Conservation (phyloP, 2,888 invertebrate species). For the Trachelus stipa region DNA sequence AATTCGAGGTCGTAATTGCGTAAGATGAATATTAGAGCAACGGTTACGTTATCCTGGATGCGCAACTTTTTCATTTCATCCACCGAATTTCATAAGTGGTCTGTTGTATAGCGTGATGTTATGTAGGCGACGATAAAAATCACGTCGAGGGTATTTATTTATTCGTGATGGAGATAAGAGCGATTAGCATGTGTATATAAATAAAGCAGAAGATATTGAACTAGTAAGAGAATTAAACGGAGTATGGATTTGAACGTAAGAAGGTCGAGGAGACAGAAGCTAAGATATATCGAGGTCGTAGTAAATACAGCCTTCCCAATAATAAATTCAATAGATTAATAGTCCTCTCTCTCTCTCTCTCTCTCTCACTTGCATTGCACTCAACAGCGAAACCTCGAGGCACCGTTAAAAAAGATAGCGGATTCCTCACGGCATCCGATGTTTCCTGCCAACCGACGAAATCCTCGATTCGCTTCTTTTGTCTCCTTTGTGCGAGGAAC, state of each 20-base stretch:
- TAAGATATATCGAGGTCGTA: slow-evolving; percentile 50
- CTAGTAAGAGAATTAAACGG: background rate
- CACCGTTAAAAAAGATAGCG: too few relatives aligned
- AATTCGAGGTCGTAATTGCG: slow-evolving; percentile 39
- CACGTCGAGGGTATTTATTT: background rate
- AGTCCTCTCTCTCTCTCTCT: too few relatives aligned
- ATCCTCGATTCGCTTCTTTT: too few relatives aligned
- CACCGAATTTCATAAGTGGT: background rate
- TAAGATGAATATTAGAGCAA: slow-evolving; percentile 37
- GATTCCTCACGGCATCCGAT: too few relatives aligned
- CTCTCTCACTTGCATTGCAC: too few relatives aligned
- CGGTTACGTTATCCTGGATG: slow-evolving; percentile 35
- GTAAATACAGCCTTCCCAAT: slow-evolving; percentile 40
- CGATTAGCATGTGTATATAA: background rate
- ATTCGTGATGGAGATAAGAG: background rate
- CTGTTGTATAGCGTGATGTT: too few relatives aligned
- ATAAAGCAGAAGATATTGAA: background rate
- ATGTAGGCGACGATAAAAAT: background rate
- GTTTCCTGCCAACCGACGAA: too few relatives aligned
- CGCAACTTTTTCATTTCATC: background rate
- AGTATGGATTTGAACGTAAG: too few relatives aligned
- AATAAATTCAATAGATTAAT: slow-evolving; percentile 7
- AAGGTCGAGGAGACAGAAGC: background rate
- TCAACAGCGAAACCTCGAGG: too few relatives aligned
- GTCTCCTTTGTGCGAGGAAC: too few relatives aligned